Evolutionary conservation across 1,140 invertebrate genomes (phyloP), one percentile per base, ranked within the genome.

Genomic region (Agraylea sexmaculata): DNA sequence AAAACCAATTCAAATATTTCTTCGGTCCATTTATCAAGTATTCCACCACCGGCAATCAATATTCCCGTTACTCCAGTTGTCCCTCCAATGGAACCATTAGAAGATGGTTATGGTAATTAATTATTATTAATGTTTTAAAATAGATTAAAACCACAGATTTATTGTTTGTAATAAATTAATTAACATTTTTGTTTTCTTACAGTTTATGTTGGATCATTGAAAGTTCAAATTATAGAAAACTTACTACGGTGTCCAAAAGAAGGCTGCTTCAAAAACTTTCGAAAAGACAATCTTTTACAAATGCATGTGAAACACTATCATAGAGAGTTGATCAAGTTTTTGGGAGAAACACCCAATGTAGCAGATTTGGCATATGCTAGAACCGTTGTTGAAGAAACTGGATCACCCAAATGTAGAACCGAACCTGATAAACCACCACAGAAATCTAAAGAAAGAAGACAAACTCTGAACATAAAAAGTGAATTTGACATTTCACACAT

Each of bases 271-370:
- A 94, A 94, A 62, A 82, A 78, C 43, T 93, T 91, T 57, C 69
- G 90, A 13, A 91, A 90, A 55, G 86, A 91, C 52, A 87, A 84
- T 50, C 70, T 92, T 18, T 62, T 92, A 2, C 77, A 83, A 58
- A 89, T 90, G 77, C 87, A 91, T 51, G 80, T 90, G n/a, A 88
- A 89, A 51, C 86, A 90, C 60, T 90, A 89, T 54, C 87, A 91
- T 63, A 74, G 77, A 1, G 83, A 88, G 46, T 71, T 83, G 46
- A 75, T 72, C 1, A 77, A 84, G 52, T 77, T 78, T 56, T 58
- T 87, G 27, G 81, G 81, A 4, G 72, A 71, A 5, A 85, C 83
- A 2, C 83, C 84, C 12, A 89, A 89, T 61, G 86, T 90, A 36
- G 73, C 82, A 16, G 85, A 89, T 57, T 60, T 88, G 36, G 86